Conservation (phyloP, 2,797 vertebrate species). For the Eospalax fontanierii region DNA sequence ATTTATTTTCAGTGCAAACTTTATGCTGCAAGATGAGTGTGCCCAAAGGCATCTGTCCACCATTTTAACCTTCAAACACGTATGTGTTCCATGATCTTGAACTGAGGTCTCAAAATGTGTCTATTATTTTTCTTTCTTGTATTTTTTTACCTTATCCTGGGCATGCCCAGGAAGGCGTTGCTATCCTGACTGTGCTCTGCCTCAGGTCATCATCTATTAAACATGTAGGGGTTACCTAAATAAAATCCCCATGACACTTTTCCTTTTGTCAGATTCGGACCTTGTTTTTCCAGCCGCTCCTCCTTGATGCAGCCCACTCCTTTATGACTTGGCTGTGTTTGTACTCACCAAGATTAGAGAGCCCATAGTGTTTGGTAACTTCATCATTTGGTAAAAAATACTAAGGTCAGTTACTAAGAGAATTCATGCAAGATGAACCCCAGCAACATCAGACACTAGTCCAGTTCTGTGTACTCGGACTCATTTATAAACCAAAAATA, state of each 20-base stretch:
- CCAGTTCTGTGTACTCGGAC: conserved; percentile 11
- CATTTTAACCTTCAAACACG: neutral
- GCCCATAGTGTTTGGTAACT: neutral
- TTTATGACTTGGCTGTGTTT: neutral
- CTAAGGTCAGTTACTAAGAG: conserved; percentile 3
- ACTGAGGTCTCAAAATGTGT: neutral
- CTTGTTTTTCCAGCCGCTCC: neutral
- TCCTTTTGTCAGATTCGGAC: neutral
- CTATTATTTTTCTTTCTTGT: neutral
- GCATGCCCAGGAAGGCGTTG: neutral
- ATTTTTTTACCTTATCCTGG: neutral
- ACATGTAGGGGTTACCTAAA: neutral
- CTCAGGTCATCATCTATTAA: neutral
- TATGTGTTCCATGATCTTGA: neutral
- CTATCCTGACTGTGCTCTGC: neutral
- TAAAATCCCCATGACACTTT: neutral
- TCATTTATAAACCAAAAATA: conserved; percentile 31
- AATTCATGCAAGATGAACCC: conserved; percentile 10
- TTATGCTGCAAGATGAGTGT: neutral
- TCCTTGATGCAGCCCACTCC: too few relatives aligned
- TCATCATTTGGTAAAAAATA: neutral
- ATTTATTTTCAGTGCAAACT: neutral
- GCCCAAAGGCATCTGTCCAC: too few relatives aligned
- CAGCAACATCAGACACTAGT: conserved; percentile 27
- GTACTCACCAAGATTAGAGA: neutral